Base-by-base conservation (phyloP, 2,113 vertebrate species). In the Gasterosteus aculeatus region DNA sequence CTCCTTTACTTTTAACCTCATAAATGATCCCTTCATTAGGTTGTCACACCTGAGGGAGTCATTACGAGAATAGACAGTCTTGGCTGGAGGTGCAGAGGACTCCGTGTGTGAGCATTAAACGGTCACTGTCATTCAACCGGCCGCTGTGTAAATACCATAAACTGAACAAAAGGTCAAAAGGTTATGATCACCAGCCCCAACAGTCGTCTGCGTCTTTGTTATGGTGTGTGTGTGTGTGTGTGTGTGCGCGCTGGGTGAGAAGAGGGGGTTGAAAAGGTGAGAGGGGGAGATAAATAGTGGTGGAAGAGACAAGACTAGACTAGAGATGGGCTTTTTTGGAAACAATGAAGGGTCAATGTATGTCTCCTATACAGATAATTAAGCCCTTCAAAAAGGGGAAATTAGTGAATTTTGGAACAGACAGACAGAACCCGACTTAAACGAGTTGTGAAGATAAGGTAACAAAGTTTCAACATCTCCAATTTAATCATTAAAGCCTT, bases 101-200 rank as follows among this genome's bases (percentile, higher is more conserved):
- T 38, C 49, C 10, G 49, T 53, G 51, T 39, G 49, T 65, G 71
- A 75, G 57, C 3, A 10, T 75, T 72, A 65, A 82, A 91, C 73
- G 78, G 60, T 33, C 66, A 77, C 57, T 58, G 70, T 86, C 73
- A 78, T 69, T 82, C 58, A 77, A 59, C 53, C 5, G 6, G 64
- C 53, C 26, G 38, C 77, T 83, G 80, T 76, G 47, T 80, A 78
- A 85, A 77, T 67, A 69, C 83, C 86, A 72, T 83, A 69, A 85
- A 85, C 65, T 29, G 72, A 71, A 86, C 76, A 84, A 82, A 86
- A 66, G 75, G 72, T 73, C 82, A 92, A 81, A 81, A 85, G 80
- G 83, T 93, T 90, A 92, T 85, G 85, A 89, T 87, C 92, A 87
- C 77, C 83, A 82, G 42, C 42, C 74, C 80, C 58, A 49, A 47